Evolutionary conservation across 1,140 invertebrate species (phyloP).

Genomic region (Bombus terrestris): DNA sequence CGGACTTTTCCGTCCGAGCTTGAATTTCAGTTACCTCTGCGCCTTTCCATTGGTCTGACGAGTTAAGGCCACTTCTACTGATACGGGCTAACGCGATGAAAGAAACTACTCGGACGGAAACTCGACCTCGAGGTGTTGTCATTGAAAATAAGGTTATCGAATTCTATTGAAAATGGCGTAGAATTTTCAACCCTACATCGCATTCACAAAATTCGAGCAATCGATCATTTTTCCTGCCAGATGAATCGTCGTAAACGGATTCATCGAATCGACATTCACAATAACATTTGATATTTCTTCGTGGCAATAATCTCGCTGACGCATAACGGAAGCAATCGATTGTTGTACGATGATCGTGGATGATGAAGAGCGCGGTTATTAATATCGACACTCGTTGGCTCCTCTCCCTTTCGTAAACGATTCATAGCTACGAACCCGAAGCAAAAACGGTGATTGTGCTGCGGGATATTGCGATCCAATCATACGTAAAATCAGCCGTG

Average conservation of each 20-base stretch:
- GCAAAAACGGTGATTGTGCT: conserved; percentile 10
- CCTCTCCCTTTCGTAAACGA: conserved; percentile 20
- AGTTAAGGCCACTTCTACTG: conserved; percentile 5
- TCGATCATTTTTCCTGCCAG: neutral
- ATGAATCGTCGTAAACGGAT: neutral
- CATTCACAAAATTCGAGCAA: neutral
- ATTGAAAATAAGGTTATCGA: neutral
- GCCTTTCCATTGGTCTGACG: conserved; percentile 13
- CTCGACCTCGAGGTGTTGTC: neutral
- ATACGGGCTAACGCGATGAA: neutral
- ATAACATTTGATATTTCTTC: neutral
- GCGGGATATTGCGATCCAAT: conserved; percentile 56
- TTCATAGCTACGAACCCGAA: neutral
- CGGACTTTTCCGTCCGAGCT: neutral
- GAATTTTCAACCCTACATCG: neutral
- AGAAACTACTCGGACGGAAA: neutral
- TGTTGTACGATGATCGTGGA: conserved; percentile 3
- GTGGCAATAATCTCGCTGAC: neutral
- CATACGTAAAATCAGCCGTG: conserved; percentile 49
- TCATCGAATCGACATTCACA: too few species aligned
- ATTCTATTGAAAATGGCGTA: neutral
- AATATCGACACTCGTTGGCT: conserved; percentile 28
- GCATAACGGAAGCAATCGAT: conserved; percentile 15
- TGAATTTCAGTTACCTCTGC: neutral
- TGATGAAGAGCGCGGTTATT: conserved; percentile 6